These are phyloP conservation scores for Macrosteles quadrilineatus DNA, from an alignment of 1,140 invertebrate genomes.

Conservation along the genomic window DNA sequence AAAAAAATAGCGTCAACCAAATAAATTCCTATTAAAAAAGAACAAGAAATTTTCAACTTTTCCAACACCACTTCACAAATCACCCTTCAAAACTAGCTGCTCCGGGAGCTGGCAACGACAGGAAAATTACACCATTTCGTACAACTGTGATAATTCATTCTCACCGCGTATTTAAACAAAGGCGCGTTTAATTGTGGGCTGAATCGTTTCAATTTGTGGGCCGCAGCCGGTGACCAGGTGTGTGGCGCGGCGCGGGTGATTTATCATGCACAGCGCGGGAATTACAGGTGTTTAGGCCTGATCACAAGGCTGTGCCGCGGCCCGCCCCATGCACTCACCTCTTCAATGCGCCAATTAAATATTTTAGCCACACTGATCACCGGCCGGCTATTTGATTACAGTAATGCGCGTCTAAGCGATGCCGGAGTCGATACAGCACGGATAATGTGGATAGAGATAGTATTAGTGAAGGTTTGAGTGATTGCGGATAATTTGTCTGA, in stretches of 20 bases:
- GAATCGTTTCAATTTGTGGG: conserved; percentile 3
- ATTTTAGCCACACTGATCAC: neutral
- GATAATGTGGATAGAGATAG: neutral
- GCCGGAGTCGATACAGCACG: neutral
- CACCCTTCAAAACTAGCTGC: too few species aligned
- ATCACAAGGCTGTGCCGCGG: neutral
- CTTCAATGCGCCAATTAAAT: conserved; percentile 14
- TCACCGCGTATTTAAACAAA: conserved; percentile 14
- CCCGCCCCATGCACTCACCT: neutral
- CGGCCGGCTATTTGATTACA: neutral
- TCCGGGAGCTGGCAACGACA: conserved; percentile 5
- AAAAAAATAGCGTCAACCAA: too few species aligned
- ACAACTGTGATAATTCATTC: conserved; percentile 9
- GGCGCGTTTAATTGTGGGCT: conserved; percentile 8
- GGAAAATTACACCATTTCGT: conserved; percentile 8
- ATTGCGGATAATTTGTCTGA: too few species aligned
- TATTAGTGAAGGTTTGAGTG: too few species aligned
- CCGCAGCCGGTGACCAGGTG: neutral
- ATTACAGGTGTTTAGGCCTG: conserved; percentile 10
- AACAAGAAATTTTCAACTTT: too few species aligned
- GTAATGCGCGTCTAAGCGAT: conserved; percentile 3
- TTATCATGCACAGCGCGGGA: neutral
- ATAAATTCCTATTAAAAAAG: too few species aligned
- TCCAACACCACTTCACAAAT: too few species aligned
- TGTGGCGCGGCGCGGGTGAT: neutral